Evolutionary conservation across 2,888 invertebrate genomes (phyloP), one percentile per base, ranked within the genome.

Genomic region (Branchipolynoe longqiensis): DNA sequence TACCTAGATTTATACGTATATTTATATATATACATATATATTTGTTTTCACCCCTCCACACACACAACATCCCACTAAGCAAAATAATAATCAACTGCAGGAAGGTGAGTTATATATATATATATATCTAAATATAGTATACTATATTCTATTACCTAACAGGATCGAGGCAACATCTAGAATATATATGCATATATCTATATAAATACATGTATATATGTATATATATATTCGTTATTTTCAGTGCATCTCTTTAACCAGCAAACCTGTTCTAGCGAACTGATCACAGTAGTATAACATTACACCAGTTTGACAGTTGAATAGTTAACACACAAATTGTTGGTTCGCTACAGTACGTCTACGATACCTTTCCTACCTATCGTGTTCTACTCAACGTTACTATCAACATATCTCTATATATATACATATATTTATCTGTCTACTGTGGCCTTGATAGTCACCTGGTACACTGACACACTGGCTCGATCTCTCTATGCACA

Each of bases 111-210:
- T 69, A 1, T 36, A 25, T 33, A 62, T 31, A 69, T 28, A 25
- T 31, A 18, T 62, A 28, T 4, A 62, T n/a, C 62, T 69, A 69
- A 48, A 48, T 69, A 69, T 38, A 36, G 69, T 36, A 69, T 36
- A 36, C 1, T 69, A 33, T 69, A 62, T 33, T 3, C 69, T 69
- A 69, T 69, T 22, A 1, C 3, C 69, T 69, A 69, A 69, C 69
- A 69, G 69, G 36, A 69, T 69, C 69, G 69, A 69, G 33, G 69
- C 69, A 69, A 69, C 38, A 69, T 33, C 69, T 69, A 69, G 8
- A 48, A 48, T n/a, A n/a, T n/a, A n/a, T n/a, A n/a, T n/a, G n/a
- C n/a, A n/a, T n/a, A n/a, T n/a, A n/a, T n/a, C n/a, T n/a, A n/a
- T n/a, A n/a, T n/a, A n/a, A n/a, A n/a, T n/a, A n/a, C n/a, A n/a